Evolutionary conservation across 2,113 vertebrate genomes (phyloP).

Genomic region (Galbula dea): DNA sequence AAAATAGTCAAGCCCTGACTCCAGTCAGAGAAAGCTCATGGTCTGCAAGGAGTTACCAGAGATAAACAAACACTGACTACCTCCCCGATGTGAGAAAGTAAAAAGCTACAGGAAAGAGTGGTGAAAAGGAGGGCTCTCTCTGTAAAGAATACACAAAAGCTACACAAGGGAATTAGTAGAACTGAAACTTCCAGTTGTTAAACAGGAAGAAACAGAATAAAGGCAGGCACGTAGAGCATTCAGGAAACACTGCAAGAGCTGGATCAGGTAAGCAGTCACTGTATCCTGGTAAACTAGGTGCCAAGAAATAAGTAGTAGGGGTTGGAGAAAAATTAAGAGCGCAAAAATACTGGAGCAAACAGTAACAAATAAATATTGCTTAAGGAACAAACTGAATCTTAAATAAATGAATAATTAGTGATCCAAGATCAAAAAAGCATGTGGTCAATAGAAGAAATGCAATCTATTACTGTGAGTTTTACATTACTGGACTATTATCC

Average conservation of each 20-base stretch:
- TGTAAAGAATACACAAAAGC: neutral
- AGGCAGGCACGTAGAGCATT: neutral
- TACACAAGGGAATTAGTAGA: neutral
- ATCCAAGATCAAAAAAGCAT: neutral
- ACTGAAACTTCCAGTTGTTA: neutral
- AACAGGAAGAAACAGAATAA: neutral
- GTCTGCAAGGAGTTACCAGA: neutral
- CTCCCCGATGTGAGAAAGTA: neutral
- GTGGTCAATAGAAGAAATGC: neutral
- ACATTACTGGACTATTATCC: neutral
- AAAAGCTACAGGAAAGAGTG: neutral
- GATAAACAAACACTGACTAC: neutral
- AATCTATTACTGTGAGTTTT: neutral
- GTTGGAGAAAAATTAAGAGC: neutral
- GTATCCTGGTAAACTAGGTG: neutral
- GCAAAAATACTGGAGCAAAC: neutral
- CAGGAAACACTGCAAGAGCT: neutral
- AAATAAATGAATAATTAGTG: neutral
- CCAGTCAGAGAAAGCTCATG: neutral
- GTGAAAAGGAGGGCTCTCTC: neutral
- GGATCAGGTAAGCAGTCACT: neutral
- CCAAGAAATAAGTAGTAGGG: neutral
- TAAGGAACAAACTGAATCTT: neutral
- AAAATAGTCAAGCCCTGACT: neutral
- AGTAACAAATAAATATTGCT: neutral